Percentiles rank a stretch among this genome's conserved stretches.
These are phyloP conservation scores for Bovichtus variegatus DNA, from an alignment of 2,797 vertebrate species.

Conservation along the genomic window DNA sequence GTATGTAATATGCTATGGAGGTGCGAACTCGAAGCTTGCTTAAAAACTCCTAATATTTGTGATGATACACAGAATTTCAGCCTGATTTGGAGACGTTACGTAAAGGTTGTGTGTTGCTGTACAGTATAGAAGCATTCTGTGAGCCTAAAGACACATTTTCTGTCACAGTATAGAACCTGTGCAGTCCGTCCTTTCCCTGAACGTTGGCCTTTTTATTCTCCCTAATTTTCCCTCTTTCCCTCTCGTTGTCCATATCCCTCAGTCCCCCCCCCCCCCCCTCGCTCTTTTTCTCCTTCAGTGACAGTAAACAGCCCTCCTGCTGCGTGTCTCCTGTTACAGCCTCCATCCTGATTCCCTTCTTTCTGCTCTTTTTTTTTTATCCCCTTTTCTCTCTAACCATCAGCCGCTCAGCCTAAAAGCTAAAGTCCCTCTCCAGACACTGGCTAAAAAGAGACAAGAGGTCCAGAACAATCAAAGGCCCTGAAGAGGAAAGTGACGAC, in stretches of 20 bases:
- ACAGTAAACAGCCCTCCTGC: slow-evolving; percentile 89
- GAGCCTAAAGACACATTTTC: slow-evolving; percentile 24
- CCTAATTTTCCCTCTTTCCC: slow-evolving; percentile 56
- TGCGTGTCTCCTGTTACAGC: slow-evolving; percentile 93
- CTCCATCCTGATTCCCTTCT: slow-evolving; percentile 85
- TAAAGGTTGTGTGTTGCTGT: slow-evolving; percentile 5
- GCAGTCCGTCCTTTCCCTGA: slow-evolving; percentile 7
- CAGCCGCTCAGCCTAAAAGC: slow-evolving; percentile 69
- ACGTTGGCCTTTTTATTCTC: slow-evolving; percentile 39
- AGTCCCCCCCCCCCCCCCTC: slow-evolving; percentile 19
- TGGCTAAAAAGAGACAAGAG: slow-evolving; percentile 63
- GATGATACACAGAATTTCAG: not conserved
- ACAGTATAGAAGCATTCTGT: not conserved
- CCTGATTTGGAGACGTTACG: not conserved
- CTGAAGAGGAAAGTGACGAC: slow-evolving; percentile 33
- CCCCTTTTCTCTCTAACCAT: slow-evolving; percentile 54
- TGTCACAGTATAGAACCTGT: slow-evolving; percentile 14
- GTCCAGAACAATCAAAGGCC: slow-evolving; percentile 62
- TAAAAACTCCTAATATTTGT: not conserved
- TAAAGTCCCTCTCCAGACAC: slow-evolving; percentile 63
- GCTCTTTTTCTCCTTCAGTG: slow-evolving; percentile 78
- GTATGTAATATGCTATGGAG: not conserved
- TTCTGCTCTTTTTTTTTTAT: slow-evolving; percentile 47
- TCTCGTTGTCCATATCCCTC: slow-evolving; percentile 47
- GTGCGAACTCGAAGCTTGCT: not conserved